Percentiles rank a stretch among this genome's conserved stretches.
phyloP scores from a whole-genome alignment of 2,113 vertebrate species.

The Oreochromis aureus region DNA sequence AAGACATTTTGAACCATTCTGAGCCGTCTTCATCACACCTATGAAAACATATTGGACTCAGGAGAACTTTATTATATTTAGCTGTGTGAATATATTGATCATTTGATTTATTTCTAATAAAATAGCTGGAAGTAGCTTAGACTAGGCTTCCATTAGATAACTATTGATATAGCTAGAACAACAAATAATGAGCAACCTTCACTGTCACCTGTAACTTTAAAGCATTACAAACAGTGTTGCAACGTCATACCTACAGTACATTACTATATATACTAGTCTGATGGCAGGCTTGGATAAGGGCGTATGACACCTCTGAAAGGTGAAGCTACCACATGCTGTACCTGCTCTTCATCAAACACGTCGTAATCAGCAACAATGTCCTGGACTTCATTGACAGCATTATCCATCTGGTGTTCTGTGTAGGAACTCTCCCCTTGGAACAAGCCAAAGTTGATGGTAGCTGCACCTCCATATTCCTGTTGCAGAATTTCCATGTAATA shows the following conservation, averaged over 20 bases:
- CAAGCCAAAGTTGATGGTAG: constrained; percentile 65
- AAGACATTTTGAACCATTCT: neutral
- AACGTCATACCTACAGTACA: too few relatives aligned
- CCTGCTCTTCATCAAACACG: constrained; percentile 73
- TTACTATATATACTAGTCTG: neutral
- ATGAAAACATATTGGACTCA: accelerated
- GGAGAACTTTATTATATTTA: neutral
- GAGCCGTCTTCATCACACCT: neutral
- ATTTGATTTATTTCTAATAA: neutral
- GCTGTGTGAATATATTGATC: neutral
- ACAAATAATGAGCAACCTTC: too few relatives aligned
- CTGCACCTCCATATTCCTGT: constrained; percentile 34
- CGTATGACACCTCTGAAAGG: neutral
- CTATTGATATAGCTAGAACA: too few relatives aligned
- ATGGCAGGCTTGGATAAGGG: accelerated
- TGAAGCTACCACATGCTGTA: neutral
- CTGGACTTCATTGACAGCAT: constrained; percentile 77
- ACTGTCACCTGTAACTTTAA: too few relatives aligned
- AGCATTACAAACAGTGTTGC: too few relatives aligned
- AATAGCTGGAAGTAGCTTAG: neutral
- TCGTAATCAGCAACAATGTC: constrained; percentile 54
- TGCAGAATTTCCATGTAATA: constrained; percentile 80
- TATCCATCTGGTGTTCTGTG: constrained; percentile 70
- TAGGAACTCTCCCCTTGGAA: constrained; percentile 68
- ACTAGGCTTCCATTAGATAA: neutral